Evolutionary conservation across 2,888 invertebrate species (phyloP), one percentile per base, ranked within the genome.

Genomic region (Pollenia griseotomentosa): DNA sequence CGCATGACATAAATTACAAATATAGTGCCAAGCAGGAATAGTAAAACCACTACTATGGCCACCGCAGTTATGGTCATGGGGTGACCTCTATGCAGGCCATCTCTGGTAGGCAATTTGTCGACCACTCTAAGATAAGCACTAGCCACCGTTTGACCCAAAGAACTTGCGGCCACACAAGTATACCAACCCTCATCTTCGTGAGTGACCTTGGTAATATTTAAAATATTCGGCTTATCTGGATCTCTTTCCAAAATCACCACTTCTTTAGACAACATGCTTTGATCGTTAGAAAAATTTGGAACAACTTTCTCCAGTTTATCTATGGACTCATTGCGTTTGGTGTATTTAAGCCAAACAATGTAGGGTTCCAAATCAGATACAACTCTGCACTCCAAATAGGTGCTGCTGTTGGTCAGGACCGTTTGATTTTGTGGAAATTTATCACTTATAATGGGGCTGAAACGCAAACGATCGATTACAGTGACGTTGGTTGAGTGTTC

Each of bases 161-260:
- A 95, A 92, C 98, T 99, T n/a, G 97, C 96, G 0, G 98, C 99
- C 0, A 98, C 95, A 92, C 99, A 99, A 0, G 98, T 97, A 92
- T 99, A 99, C 97, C 98, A 98, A 7, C 99, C 99, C 93, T 98
- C 98, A 90, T 98, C 96, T 33, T 96, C 96, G 88, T 96, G 95
- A 0, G 98, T 97, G 0, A 99, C 97, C 92, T 99, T 99, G 88
- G 95, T 94, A 66, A 99, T 94, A 59, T 96, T 95, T 68, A 99
- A 94, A 53, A 96, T 94, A 92, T 97, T 97, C 0, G 90, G 88
- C 5, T 88, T 71, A 73, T 91, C 90, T 44, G 87, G 88, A 86
- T 89, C 89, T 2, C 85, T 87, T 11, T 86, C 68, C 14, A 89
- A 83, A 19, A 90, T 84, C 57, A 77, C n/a, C 42, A 87, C 75